Conservation (phyloP, 1,140 invertebrate species). For the Galleria mellonella region DNA sequence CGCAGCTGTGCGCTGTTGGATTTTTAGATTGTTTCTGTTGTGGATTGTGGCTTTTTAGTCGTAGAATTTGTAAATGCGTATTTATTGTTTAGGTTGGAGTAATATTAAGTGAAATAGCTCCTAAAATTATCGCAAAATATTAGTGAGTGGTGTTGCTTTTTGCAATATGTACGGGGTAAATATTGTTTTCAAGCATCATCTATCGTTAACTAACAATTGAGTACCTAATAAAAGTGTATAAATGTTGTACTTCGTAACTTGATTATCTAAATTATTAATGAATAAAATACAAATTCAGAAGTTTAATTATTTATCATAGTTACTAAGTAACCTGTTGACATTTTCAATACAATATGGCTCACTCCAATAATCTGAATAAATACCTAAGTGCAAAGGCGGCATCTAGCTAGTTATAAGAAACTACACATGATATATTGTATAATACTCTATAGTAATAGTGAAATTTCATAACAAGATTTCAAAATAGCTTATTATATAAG, state of each 20-base stretch:
- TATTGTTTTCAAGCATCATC: conserved; percentile 3
- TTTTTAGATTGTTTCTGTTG: conserved; percentile 33
- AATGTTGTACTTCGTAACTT: no score
- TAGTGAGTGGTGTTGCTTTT: not conserved
- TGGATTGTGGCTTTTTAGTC: conserved; percentile 25
- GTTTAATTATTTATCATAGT: conserved; percentile 10
- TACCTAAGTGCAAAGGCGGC: no score
- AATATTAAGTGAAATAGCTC: no score
- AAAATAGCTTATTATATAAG: no score
- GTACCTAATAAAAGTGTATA: no score
- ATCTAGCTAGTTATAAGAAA: no score
- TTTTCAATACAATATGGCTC: conserved; percentile 64
- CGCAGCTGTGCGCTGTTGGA: conserved; percentile 46
- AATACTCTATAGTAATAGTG: no score
- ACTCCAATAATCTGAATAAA: conserved; percentile 12
- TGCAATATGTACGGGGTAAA: conserved; percentile 47
- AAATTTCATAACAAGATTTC: no score
- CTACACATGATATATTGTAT: no score
- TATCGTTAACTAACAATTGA: no score
- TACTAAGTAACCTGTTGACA: conserved; percentile 34
- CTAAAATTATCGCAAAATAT: no score
- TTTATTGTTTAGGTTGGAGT: not conserved
- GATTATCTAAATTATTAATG: no score
- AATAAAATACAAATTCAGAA: not conserved
- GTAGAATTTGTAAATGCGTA: conserved; percentile 14